A percentile compares a stretch with the other conserved stretches of the same genome.
These are phyloP conservation scores for Delphinus delphis DNA, from an alignment of 2,113 vertebrate genomes.

Conservation along the genomic window DNA sequence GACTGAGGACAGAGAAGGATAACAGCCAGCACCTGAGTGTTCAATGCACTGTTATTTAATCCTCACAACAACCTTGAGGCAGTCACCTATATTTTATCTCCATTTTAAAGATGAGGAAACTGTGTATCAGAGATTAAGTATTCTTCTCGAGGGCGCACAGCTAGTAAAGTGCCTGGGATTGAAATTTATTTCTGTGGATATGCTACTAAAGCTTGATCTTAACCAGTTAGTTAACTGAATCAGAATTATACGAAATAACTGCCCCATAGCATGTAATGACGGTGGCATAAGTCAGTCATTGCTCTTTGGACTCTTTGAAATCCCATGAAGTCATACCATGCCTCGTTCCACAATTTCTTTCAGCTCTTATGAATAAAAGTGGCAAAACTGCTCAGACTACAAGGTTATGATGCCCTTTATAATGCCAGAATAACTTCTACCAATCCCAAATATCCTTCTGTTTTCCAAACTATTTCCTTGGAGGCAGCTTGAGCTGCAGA, in stretches of 20 bases:
- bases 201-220: neutral
- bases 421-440: neutral
- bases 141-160: neutral
- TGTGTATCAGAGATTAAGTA: neutral
- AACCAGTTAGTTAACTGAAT: neutral
- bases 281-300: neutral
- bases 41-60: neutral
- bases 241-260: neutral
- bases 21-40: neutral
- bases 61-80: neutral
- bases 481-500: neutral
- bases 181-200: neutral
- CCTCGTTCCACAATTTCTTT: neutral
- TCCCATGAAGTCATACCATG: neutral
- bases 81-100: neutral
- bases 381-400: neutral
- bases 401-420: neutral
- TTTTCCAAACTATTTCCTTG: neutral
- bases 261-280: no score
- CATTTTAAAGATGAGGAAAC: constrained; percentile 16
- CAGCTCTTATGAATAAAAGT: neutral
- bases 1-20: neutral
- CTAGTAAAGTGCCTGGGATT: neutral
- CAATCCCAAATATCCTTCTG: neutral
- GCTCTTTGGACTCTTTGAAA: neutral